Conservation (phyloP, 2,888 invertebrate species). For the Disparrhopalites patrizii region DNA sequence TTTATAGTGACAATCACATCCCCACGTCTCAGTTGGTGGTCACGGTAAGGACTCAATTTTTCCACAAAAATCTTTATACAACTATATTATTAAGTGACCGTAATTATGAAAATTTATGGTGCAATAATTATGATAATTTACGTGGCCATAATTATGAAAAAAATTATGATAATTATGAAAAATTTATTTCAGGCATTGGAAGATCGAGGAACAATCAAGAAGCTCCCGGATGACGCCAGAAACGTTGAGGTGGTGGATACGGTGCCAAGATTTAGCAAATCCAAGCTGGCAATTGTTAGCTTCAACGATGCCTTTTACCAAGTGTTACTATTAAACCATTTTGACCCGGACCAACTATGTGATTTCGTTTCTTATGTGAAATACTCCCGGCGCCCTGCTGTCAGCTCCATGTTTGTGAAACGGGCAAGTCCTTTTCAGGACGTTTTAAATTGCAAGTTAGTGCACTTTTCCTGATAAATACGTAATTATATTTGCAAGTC, state of each 20-base stretch:
- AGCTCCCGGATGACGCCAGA: background rate
- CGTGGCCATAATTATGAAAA: too few relatives aligned
- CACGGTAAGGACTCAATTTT: slow-evolving; percentile 20
- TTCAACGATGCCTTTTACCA: slow-evolving; percentile 36
- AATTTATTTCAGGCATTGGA: background rate
- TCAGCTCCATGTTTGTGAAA: slow-evolving; percentile 35
- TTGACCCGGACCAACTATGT: slow-evolving; percentile 23
- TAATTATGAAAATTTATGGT: too few relatives aligned
- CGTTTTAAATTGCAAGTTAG: slow-evolving; percentile 37
- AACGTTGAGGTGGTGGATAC: background rate
- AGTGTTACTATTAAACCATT: background rate
- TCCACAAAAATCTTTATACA: too few relatives aligned
- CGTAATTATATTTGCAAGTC: too few relatives aligned
- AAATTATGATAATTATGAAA: too few relatives aligned
- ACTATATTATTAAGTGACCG: too few relatives aligned
- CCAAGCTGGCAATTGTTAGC: slow-evolving; percentile 31
- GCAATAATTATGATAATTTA: too few relatives aligned
- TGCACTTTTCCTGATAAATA: too few relatives aligned
- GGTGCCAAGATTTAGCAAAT: background rate
- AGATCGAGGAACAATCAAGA: background rate
- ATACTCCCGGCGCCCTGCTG: slow-evolving; percentile 30
- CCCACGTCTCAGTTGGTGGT: slow-evolving; percentile 30
- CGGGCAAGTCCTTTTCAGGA: slow-evolving; percentile 34
- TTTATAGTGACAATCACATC: slow-evolving; percentile 36
- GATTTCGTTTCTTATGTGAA: slow-evolving; percentile 24